Evolutionary conservation across 2,113 vertebrate species (phyloP).

Genomic region (Oostethus manadensis): DNA sequence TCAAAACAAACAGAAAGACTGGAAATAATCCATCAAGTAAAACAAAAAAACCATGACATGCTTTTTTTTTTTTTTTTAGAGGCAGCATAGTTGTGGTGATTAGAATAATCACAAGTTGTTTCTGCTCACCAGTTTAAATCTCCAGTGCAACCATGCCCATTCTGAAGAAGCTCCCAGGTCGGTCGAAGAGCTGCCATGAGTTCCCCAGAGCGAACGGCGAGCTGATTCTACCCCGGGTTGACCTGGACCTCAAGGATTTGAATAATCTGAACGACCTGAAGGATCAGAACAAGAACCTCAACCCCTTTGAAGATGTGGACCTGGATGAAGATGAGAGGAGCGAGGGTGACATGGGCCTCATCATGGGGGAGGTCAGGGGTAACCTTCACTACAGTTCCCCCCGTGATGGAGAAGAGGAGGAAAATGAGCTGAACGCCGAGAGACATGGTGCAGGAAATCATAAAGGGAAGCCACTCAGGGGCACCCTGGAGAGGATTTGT

Average conservation of each 20-base stretch:
- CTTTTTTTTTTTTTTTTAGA: no score
- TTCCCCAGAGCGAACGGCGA: conserved; percentile 63
- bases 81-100: background rate
- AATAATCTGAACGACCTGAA: conserved; percentile 64
- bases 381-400: conserved; percentile 58
- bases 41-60: no score
- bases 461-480: conserved; percentile 66
- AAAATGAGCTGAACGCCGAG: conserved; percentile 71
- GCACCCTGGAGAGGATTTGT: conserved; percentile 82
- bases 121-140: conserved; percentile 42
- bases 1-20: no score
- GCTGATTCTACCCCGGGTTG: conserved; percentile 71
- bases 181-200: conserved; percentile 67
- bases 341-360: conserved; percentile 51
- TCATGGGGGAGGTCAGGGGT: conserved; percentile 54
- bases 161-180: conserved; percentile 74
- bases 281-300: conserved; percentile 67
- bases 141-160: conserved; percentile 75
- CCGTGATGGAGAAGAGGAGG: conserved; percentile 70
- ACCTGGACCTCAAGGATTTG: conserved; percentile 55
- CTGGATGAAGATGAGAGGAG: conserved; percentile 60
- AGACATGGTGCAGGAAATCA: conserved; percentile 58
- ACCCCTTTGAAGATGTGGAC: conserved; percentile 79
- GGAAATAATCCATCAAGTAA: no score
- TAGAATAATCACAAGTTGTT: background rate